Conservation (phyloP, 2,888 invertebrate species). For the Keiferia lycopersicella region DNA sequence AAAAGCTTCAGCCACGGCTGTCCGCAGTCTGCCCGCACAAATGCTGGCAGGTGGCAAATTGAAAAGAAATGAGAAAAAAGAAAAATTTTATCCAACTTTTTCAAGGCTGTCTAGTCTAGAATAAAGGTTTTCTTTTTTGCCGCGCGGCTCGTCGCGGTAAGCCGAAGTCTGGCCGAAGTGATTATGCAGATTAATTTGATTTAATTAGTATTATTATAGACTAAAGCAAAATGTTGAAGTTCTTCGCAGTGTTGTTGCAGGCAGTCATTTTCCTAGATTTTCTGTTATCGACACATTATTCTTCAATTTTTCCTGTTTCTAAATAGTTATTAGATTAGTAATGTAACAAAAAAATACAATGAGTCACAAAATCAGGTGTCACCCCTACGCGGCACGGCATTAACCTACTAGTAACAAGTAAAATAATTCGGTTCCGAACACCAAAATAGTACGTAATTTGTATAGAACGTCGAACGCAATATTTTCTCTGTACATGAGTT, state of each 20-base stretch:
- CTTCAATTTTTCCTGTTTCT: background rate
- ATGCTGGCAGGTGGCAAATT: conserved; percentile 22
- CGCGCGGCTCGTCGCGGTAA: background rate
- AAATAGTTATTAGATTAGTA: background rate
- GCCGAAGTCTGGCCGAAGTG: conserved; percentile 18
- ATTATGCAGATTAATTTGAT: conserved; percentile 15
- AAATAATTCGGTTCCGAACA: conserved; percentile 68
- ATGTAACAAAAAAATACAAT: background rate
- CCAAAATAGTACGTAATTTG: conserved; percentile 74
- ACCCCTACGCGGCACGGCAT: conserved; percentile 43
- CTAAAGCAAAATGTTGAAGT: background rate
- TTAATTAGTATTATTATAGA: conserved; percentile 19
- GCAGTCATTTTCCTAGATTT: background rate
- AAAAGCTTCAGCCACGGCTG: conserved; percentile 14
- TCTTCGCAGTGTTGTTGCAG: background rate
- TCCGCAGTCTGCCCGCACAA: conserved; percentile 21
- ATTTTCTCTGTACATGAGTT: conserved; percentile 68
- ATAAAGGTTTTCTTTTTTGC: conserved; percentile 9
- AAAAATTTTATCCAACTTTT: conserved; percentile 6
- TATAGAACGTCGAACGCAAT: conserved; percentile 69
- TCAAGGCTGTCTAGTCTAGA: conserved; percentile 9
- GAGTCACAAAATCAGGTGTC: conserved; percentile 38
- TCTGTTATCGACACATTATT: background rate
- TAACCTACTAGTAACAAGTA: conserved; percentile 48
- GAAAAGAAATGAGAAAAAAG: conserved; percentile 17